Base-by-base conservation (phyloP, 2,113 vertebrate species). In the Sebastes schlegelii region DNA sequence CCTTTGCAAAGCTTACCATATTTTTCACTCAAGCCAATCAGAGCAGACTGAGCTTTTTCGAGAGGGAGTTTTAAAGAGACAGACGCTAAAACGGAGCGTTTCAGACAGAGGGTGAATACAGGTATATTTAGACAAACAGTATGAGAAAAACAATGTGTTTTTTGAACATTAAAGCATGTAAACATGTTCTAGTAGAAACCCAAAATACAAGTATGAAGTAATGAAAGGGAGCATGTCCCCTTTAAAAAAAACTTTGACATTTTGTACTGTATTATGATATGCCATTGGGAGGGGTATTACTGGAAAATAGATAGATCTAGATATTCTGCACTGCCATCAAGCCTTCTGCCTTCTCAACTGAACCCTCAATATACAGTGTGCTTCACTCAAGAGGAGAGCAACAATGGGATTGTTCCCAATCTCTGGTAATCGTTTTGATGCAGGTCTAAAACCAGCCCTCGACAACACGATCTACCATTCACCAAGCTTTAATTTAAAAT, bases 401-500 rank as follows among this genome's bases (percentile, higher is more conserved):
- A 26, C 6, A 13, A 62, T 26, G 2, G 17, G 6, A 55, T 58
- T 21, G 17, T 45, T 46, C 7, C 14, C n/a, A 40, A 34, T 23
- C 16, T 46, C 11, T 54, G 21, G 8, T 19, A 23, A 6, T 21
- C 21, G 68, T 73, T n/a, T 19, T 11, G 14, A 64, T 16, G 19
- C 58, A 64, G 42, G 73, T 58, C 58, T 26, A 6, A 63, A 74
- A 68, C 26, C 78, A 65, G 19, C 16, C 12, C 8, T 43, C 8
- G 0, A 4, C n/a, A 49, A 4, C 5, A 4, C 34, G 48, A 40
- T 67, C 52, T 2, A 21, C 23, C 7, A 7, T 62, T 67, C 5
- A 17, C 54, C 5, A 46, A 62, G 34, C 66, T 76, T 62, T 46
- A 14, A 61, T 34, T 60, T 58, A 34, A 82, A 72, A 74, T 55